These are phyloP conservation scores for Pedicia rivosa DNA, from an alignment of 2,888 invertebrate genomes.

Conservation along the genomic window DNA sequence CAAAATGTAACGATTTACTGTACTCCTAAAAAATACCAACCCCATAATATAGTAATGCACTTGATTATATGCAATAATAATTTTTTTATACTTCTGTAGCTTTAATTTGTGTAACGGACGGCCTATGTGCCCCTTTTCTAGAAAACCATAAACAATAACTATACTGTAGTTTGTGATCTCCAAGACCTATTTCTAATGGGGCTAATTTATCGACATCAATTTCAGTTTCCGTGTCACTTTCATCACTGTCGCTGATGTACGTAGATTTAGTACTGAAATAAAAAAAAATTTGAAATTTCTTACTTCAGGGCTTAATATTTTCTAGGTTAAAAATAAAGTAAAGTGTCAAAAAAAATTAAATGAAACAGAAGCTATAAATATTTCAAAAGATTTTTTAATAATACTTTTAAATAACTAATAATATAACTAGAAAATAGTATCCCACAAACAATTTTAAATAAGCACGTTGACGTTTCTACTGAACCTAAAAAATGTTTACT, in stretches of 20 bases:
- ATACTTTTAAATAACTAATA: background rate
- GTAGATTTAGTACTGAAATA: background rate
- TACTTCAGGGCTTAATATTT: background rate
- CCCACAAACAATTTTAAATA: background rate
- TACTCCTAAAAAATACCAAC: conserved; percentile 14
- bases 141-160: conserved; percentile 87
- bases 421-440: no score
- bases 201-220: conserved; percentile 37
- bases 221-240: conserved; percentile 46
- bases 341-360: background rate
- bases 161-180: conserved; percentile 86
- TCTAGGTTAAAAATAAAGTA: background rate
- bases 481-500: background rate
- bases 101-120: conserved; percentile 2
- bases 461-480: conserved; percentile 5
- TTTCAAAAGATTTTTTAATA: background rate
- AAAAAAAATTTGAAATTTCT: background rate
- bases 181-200: conserved; percentile 56
- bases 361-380: background rate
- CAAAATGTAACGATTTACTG: conserved; percentile 55
- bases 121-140: conserved; percentile 33
- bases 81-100: conserved; percentile 18
- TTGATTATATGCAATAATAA: background rate
- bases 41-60: background rate
- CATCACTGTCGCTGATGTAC: conserved; percentile 35